These are phyloP conservation scores for Drosophila rhopaloa DNA, from an alignment of 1,140 invertebrate species.

Conservation along the genomic window DNA sequence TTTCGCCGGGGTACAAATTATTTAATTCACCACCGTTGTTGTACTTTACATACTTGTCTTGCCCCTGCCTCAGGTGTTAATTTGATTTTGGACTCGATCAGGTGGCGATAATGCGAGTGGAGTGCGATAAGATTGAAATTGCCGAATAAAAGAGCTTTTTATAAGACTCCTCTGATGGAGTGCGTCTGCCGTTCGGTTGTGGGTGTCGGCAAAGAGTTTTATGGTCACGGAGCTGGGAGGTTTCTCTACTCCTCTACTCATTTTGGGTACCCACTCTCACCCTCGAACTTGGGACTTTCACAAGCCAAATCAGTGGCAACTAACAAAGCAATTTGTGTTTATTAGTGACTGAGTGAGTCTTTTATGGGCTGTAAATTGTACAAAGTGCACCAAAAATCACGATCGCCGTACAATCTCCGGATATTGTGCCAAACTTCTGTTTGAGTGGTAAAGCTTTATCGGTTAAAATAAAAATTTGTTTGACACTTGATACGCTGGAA, in stretches of 20 bases:
- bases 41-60: constrained; percentile 3
- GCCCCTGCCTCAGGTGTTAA: constrained; percentile 61
- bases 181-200: constrained; percentile 4
- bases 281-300: constrained; percentile 34
- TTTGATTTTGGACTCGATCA: constrained; percentile 65
- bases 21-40: constrained; percentile 30
- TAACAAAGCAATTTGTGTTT: constrained; percentile 47
- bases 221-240: constrained; percentile 34
- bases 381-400: constrained; percentile 51
- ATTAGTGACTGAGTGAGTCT: constrained; percentile 52
- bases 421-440: constrained; percentile 24
- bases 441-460: constrained; percentile 10
- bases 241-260: constrained; percentile 15
- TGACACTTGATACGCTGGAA: not conserved
- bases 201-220: constrained; percentile 54
- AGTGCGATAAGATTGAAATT: constrained; percentile 73
- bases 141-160: constrained; percentile 43
- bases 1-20: constrained; percentile 33
- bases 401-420: constrained; percentile 30
- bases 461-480: constrained; percentile 27
- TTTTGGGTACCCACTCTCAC: constrained; percentile 16
- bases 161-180: constrained; percentile 33
- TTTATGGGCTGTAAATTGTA: constrained; percentile 52
- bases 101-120: constrained; percentile 57
- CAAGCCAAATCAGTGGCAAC: constrained; percentile 27